A percentile compares a stretch with the other conserved stretches of the same genome.
Conservation (phyloP, 2,888 invertebrate genomes). For the Ommatoiulus sabulosus region DNA sequence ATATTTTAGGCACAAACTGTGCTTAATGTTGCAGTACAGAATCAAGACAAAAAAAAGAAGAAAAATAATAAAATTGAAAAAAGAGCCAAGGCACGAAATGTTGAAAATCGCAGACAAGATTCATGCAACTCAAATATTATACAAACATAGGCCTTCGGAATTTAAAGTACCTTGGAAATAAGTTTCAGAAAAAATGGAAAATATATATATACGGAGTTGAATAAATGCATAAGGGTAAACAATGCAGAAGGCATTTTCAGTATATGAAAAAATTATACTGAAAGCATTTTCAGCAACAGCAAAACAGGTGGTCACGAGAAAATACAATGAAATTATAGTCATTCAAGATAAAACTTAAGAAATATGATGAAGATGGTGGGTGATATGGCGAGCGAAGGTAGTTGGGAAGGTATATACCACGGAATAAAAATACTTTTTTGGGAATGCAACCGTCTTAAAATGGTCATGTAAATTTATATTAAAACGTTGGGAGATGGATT, state of each 20-base stretch:
- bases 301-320: constrained; percentile 2
- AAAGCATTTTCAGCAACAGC: not conserved
- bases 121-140: constrained; percentile 13
- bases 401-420: not conserved
- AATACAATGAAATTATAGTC: constrained; percentile 20
- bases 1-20: constrained; percentile 18
- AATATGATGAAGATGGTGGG: constrained; percentile 22
- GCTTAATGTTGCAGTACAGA: constrained; percentile 12
- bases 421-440: too few relatives aligned
- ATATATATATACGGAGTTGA: not conserved
- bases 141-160: constrained; percentile 27
- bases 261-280: not conserved
- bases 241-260: not conserved
- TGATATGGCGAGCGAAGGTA: not conserved
- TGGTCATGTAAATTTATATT: too few relatives aligned
- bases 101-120: constrained; percentile 32
- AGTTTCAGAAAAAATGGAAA: constrained; percentile 17
- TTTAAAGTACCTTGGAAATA: constrained; percentile 15
- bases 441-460: too few relatives aligned
- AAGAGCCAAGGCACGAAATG: constrained; percentile 38
- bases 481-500: too few relatives aligned
- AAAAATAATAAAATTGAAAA: not conserved
- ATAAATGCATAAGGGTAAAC: not conserved
- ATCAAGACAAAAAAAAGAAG: not conserved
- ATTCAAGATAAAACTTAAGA: not conserved